Base-by-base conservation (phyloP, 2,797 vertebrate species). In the Spheniscus humboldti region DNA sequence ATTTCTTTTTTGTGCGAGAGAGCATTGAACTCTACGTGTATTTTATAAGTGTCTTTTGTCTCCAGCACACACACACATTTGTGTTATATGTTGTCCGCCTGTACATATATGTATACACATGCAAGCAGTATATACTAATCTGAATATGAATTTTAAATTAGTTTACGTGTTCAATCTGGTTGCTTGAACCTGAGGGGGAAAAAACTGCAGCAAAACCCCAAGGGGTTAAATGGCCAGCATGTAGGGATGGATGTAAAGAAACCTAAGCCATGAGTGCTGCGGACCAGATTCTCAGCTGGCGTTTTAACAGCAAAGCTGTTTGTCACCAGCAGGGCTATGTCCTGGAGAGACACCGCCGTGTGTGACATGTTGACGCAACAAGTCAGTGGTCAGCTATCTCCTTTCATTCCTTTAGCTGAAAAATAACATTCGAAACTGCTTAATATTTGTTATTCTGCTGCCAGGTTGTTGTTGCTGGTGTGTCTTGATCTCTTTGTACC, bases 1-100 rank as follows among this genome's bases (percentile, higher is more conserved):
- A 97, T 97, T 97, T 98, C 92, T 92, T 74, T 83, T 87, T 50
- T 92, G 75, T 93, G 80, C 60, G 39, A 64, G 81, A 50, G 76
- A 89, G 68, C 60, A 39, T 43, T 94, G 95, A 94, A 95, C 89
- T 91, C 78, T 57, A 48, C 4, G 0, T 3, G 47, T 76, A 87
- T 96, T 96, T 95, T 94, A 66, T 47, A 94, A 86, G 62, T 72
- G 27, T 50, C 73, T 88, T 97, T 94, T 97, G 88, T 90, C 56
- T 80, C 35, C 48, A 23, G 50, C 25, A 23, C 52, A 45, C 71
- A 50, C 45, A 35, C 2, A 17, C 4, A 6, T 55, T 88, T 77
- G 6, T n/a, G 1, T 35, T 39, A 4, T 5, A n/a, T 7, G n/a
- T 31, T 67, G 7, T 47, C 50, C 85, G 75, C 43, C 66, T 69